Conservation (phyloP, 2,888 invertebrate genomes). For the Folsomia manolachei region DNA sequence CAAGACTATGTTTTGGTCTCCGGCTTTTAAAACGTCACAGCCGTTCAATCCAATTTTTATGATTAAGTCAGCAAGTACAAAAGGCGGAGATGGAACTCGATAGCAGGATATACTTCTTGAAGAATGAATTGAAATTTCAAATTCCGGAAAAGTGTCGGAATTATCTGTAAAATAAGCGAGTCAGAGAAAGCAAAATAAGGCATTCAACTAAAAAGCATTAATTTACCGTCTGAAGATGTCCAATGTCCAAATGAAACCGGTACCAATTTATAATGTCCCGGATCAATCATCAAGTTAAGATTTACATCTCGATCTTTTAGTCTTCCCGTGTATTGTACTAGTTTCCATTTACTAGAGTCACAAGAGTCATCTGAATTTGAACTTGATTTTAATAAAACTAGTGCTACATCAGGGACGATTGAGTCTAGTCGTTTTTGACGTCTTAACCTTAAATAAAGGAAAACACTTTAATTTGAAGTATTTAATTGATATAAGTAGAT, state of each 20-base stretch:
- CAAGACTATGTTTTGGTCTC: neutral
- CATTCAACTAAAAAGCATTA: neutral
- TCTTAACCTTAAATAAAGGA: neutral
- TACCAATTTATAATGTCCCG: constrained; percentile 25
- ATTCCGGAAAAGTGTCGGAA: constrained; percentile 18
- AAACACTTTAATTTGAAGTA: no score
- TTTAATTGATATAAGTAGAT: no score
- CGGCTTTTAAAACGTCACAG: neutral
- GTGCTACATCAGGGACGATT: neutral
- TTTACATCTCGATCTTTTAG: constrained; percentile 19
- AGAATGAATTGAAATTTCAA: constrained; percentile 23
- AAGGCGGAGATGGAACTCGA: neutral
- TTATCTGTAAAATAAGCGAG: constrained; percentile 14
- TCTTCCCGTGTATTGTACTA: constrained; percentile 17
- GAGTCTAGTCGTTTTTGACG: neutral
- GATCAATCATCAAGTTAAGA: constrained; percentile 17
- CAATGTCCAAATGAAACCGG: constrained; percentile 34
- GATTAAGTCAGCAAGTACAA: neutral
- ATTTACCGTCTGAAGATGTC: constrained; percentile 19
- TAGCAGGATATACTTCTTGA: constrained; percentile 11
- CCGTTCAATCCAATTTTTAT: constrained; percentile 2
- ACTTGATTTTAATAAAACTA: neutral
- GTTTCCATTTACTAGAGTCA: neutral
- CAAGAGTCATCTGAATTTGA: neutral
- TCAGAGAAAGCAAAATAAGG: neutral